Percentiles rank a stretch among this genome's conserved stretches.
Evolutionary conservation across 2,888 invertebrate genomes (phyloP).

Genomic region (Aspidiotus rigidus): DNA sequence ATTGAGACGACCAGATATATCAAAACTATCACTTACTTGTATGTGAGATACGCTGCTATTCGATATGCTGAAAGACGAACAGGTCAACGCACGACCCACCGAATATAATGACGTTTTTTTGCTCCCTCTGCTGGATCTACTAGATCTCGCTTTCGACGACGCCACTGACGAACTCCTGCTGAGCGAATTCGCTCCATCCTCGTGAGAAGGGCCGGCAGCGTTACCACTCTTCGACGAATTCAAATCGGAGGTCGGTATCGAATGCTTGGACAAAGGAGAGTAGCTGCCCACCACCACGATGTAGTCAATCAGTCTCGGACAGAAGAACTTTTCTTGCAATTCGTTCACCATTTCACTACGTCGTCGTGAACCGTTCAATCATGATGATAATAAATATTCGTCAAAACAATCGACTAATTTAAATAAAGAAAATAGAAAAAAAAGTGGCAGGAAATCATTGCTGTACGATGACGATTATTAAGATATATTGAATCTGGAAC

Average conservation of each 20-base stretch:
- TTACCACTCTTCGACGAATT: conserved; percentile 7
- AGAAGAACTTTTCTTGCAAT: conserved; percentile 68
- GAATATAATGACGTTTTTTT: conserved; percentile 23
- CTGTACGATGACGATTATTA: conserved; percentile 1
- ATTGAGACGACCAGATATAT: no score
- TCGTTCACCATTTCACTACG: conserved; percentile 42
- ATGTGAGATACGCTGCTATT: conserved; percentile 27
- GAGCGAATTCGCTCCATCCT: conserved; percentile 6
- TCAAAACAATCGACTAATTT: no score
- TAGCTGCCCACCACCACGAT: conserved; percentile 91
- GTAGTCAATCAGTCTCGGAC: conserved; percentile 88
- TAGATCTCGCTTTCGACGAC: conserved; percentile 9
- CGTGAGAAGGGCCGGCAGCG: background rate
- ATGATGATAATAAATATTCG: no score
- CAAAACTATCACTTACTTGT: conserved; percentile 15
- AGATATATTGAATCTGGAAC: conserved; percentile 11
- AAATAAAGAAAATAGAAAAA: background rate
- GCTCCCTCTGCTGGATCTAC: conserved; percentile 6
- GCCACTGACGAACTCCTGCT: conserved; percentile 19
- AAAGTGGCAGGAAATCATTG: conserved; percentile 26
- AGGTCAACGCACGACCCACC: conserved; percentile 24
- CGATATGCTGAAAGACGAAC: conserved; percentile 24
- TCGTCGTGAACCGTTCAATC: no score
- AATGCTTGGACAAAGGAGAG: conserved; percentile 35
- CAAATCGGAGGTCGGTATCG: background rate